phyloP scores from a whole-genome alignment of 2,113 vertebrate species.

The Bujurquina vittata region DNA sequence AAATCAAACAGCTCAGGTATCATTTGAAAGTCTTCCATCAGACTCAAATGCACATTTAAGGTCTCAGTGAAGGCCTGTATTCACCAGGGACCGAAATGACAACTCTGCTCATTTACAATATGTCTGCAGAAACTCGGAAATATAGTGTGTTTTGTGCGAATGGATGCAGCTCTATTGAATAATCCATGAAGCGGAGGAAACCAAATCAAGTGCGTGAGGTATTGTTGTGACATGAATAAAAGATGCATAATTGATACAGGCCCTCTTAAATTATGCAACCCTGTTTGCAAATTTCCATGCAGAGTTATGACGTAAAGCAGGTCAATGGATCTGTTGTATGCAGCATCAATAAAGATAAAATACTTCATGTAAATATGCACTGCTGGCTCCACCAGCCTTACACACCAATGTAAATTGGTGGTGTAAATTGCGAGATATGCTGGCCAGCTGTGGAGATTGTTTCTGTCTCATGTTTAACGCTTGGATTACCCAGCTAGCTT shows the following conservation, averaged over 20 bases:
- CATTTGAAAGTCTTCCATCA: not conserved
- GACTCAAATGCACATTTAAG: not conserved
- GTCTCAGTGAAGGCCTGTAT: not conserved
- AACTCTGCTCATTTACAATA: constrained; percentile 14
- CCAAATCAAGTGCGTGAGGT: constrained; percentile 74
- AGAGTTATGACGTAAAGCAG: constrained; percentile 42
- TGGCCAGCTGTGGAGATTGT: too few species aligned
- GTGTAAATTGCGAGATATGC: not conserved
- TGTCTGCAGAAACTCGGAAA: constrained; percentile 15
- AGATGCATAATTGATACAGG: constrained; percentile 75
- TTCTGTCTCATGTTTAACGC: too few species aligned
- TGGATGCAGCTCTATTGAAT: constrained; percentile 63
- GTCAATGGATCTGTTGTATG: constrained; percentile 44
- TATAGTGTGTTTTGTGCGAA: constrained; percentile 32
- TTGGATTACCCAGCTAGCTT: too few species aligned
- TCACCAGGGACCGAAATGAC: constrained; percentile 11
- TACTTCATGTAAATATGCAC: constrained; percentile 44
- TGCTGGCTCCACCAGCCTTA: not conserved
- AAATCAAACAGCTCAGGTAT: not conserved
- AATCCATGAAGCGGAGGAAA: constrained; percentile 74
- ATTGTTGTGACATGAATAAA: constrained; percentile 77
- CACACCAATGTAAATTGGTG: constrained; percentile 6
- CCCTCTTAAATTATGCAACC: constrained; percentile 71
- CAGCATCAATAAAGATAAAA: constrained; percentile 17
- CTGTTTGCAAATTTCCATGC: constrained; percentile 61